Evolutionary conservation across 2,888 invertebrate genomes (phyloP).

Genomic region (Amphipyra berbera): DNA sequence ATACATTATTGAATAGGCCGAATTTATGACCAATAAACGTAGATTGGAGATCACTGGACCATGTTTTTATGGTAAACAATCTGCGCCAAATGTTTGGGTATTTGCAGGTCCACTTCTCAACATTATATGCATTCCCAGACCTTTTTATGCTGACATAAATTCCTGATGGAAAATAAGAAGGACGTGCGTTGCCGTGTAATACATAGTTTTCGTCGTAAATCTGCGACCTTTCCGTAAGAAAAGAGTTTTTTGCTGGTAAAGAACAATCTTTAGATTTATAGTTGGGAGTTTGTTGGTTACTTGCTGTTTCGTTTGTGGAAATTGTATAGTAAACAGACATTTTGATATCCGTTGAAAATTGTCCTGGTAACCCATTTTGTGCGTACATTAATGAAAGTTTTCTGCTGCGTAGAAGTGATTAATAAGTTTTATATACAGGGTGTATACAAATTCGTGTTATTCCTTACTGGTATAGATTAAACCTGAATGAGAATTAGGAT

Average conservation of each 20-base stretch:
- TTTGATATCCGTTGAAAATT: conserved; percentile 8
- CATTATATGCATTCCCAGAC: conserved; percentile 85
- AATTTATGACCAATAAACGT: conserved; percentile 84
- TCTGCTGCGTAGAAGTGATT: not conserved
- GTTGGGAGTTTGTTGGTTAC: conserved; percentile 34
- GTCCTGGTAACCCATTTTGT: not conserved
- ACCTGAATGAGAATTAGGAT: no score
- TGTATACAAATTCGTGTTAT: no score
- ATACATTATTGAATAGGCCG: conserved; percentile 81
- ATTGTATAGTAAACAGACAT: conserved; percentile 5
- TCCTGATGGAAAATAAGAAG: conserved; percentile 77
- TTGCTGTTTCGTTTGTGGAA: conserved; percentile 24
- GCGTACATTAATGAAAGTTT: not conserved
- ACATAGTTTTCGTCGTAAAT: conserved; percentile 67
- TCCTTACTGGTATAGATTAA: no score
- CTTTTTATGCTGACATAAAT: conserved; percentile 86
- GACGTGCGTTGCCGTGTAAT: conserved; percentile 59
- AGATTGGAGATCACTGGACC: conserved; percentile 87
- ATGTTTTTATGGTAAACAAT: conserved; percentile 87
- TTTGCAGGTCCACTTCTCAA: conserved; percentile 73
- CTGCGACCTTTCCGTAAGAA: conserved; percentile 46
- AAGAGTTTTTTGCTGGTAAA: conserved; percentile 46
- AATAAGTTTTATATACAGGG: no score
- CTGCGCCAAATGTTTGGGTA: conserved; percentile 76
- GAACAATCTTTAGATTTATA: conserved; percentile 58